Percentiles rank a stretch among this genome's conserved stretches.
Conservation (phyloP, 1,140 invertebrate genomes). For the Oreohelix idahoensis region DNA sequence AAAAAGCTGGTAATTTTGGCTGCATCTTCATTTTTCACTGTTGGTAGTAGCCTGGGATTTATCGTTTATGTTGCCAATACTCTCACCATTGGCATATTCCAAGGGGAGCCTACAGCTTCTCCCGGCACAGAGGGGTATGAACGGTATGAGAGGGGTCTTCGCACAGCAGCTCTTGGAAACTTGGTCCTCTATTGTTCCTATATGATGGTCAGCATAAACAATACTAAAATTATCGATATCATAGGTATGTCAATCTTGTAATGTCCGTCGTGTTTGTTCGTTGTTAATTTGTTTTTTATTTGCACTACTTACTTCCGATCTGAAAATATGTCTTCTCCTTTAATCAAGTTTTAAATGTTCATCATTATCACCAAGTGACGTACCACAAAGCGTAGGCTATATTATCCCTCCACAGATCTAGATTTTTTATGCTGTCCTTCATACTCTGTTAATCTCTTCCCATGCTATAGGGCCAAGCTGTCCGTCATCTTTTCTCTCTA, state of each 20-base stretch:
- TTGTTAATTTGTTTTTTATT: no score
- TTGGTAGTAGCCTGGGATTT: background rate
- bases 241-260: constrained; percentile 6
- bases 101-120: background rate
- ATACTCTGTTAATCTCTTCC: no score
- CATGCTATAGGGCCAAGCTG: no score
- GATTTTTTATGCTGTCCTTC: no score
- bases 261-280: no score
- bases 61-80: constrained; percentile 2
- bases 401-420: no score
- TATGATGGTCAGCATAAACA: constrained; percentile 4
- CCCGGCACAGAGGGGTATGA: background rate
- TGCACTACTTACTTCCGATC: no score
- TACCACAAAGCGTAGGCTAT: background rate
- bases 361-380: background rate
- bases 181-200: background rate
- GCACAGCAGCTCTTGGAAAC: background rate
- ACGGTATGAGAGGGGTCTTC: background rate
- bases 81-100: constrained; percentile 2
- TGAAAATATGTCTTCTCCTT: no score
- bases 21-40: background rate
- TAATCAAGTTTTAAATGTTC: background rate
- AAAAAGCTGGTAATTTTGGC: background rate
- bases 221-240: constrained; percentile 15
- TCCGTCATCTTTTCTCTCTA: no score